phyloP scores from a whole-genome alignment of 2,888 invertebrate species.

The Orthosia gracilis region DNA sequence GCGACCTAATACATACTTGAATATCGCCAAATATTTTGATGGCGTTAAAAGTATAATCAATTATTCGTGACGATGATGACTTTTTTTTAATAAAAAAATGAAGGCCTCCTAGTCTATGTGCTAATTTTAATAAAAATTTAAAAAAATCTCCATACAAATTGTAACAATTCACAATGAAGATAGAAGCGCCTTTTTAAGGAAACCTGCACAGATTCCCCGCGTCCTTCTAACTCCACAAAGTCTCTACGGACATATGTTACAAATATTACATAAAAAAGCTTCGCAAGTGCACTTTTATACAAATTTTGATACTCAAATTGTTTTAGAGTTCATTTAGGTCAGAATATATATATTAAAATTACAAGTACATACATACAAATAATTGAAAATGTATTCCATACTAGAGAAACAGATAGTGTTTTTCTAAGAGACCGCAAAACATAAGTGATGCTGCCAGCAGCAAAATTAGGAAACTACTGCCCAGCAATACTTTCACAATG shows the following conservation, averaged over 20 bases:
- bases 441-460: conserved; percentile 64
- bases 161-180: conserved; percentile 42
- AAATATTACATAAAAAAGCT: conserved; percentile 58
- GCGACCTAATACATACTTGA: conserved; percentile 40
- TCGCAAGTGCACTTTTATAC: conserved; percentile 58
- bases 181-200: conserved; percentile 36
- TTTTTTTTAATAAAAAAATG: conserved; percentile 34
- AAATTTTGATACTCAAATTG: conserved; percentile 44
- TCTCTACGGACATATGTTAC: conserved; percentile 55
- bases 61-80: conserved; percentile 36
- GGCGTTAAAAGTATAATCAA: conserved; percentile 54
- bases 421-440: conserved; percentile 48
- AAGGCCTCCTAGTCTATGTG: conserved; percentile 60
- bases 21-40: conserved; percentile 60
- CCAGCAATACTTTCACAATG: conserved; percentile 42
- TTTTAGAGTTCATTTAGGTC: conserved; percentile 30
- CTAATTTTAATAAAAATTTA: conserved; percentile 63
- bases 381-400: conserved; percentile 26
- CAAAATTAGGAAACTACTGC: conserved; percentile 38
- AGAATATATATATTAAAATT: conserved; percentile 2
- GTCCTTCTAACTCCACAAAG: conserved; percentile 44
- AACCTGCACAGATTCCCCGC: conserved; percentile 21
- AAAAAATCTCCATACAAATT: conserved; percentile 42
- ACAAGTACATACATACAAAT: background rate
- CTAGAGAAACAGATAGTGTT: conserved; percentile 24